Evolutionary conservation across 1,140 invertebrate species (phyloP).

Genomic region (Babylonia areolata): DNA sequence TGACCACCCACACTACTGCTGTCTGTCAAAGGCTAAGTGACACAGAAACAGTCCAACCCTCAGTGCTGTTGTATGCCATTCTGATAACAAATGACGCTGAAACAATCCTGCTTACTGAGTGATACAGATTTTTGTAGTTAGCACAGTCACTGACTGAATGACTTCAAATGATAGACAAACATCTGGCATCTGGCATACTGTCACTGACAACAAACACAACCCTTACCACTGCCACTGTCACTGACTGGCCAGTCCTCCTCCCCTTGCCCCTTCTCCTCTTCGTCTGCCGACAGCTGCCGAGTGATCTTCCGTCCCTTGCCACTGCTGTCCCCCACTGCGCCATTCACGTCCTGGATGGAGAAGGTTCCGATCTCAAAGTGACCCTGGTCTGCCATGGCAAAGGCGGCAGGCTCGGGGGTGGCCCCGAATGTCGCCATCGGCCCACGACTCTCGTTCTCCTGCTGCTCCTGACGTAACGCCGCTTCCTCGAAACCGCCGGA

Average conservation of each 20-base stretch:
- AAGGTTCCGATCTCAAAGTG: slow-evolving; percentile 34
- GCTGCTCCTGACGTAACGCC: slow-evolving; percentile 15
- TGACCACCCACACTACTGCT: too few species aligned
- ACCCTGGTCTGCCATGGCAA: not conserved
- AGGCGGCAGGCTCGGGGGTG: not conserved
- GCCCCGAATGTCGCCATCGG: not conserved
- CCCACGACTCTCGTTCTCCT: slow-evolving; percentile 10
- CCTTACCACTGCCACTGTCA: not conserved
- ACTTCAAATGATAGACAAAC: too few species aligned
- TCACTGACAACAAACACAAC: too few species aligned
- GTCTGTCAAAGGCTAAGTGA: too few species aligned
- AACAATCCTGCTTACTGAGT: too few species aligned
- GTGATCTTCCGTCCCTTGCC: slow-evolving; percentile 31
- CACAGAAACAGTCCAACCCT: too few species aligned
- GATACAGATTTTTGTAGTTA: too few species aligned
- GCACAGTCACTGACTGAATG: too few species aligned
- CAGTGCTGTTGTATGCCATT: too few species aligned
- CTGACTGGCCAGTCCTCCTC: not conserved
- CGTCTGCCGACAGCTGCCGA: not conserved
- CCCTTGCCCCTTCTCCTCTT: not conserved
- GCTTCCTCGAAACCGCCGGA: slow-evolving; percentile 18
- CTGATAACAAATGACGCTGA: too few species aligned
- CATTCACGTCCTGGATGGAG: slow-evolving; percentile 19
- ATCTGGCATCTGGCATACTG: too few species aligned
- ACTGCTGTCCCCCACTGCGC: not conserved